A percentile compares a stretch with the other conserved stretches of the same genome.
Conservation (phyloP, 1,140 invertebrate species). For the Hydropsyche tenuis region DNA sequence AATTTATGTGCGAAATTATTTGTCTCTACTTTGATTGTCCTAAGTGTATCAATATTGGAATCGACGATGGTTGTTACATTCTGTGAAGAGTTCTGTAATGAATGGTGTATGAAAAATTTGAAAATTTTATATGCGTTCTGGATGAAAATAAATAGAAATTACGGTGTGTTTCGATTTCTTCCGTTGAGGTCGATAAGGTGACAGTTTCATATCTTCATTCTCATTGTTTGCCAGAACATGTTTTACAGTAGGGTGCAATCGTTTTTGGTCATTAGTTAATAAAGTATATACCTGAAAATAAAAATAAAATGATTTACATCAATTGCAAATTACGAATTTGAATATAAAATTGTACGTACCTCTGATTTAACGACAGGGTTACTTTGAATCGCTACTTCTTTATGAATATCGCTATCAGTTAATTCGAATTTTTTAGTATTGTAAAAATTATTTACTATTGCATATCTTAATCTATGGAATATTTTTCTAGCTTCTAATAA, state of each 20-base stretch:
- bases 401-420: slow-evolving; percentile 58
- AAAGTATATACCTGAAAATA: slow-evolving; percentile 53
- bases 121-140: no score
- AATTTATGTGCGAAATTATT: no score
- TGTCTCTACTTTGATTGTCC: no score
- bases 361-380: slow-evolving; percentile 55
- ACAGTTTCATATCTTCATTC: slow-evolving; percentile 55
- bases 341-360: slow-evolving; percentile 47
- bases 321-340: slow-evolving; percentile 43
- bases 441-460: slow-evolving; percentile 73
- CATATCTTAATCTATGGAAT: slow-evolving; percentile 75
- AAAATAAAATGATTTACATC: slow-evolving; percentile 35
- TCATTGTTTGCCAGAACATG: slow-evolving; percentile 69
- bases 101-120: neutral
- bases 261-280: slow-evolving; percentile 62
- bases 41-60: slow-evolving; percentile 5
- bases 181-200: slow-evolving; percentile 56
- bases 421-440: slow-evolving; percentile 67
- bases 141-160: slow-evolving; percentile 36
- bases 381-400: slow-evolving; percentile 54
- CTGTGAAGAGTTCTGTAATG: neutral
- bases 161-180: slow-evolving; percentile 56
- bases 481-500: slow-evolving; percentile 67
- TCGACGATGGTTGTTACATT: slow-evolving; percentile 40
- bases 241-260: slow-evolving; percentile 77